Base-by-base conservation (phyloP, 30 jellyfish, hydroid and myxozoan genomes). In the Aurelia aurita region DNA sequence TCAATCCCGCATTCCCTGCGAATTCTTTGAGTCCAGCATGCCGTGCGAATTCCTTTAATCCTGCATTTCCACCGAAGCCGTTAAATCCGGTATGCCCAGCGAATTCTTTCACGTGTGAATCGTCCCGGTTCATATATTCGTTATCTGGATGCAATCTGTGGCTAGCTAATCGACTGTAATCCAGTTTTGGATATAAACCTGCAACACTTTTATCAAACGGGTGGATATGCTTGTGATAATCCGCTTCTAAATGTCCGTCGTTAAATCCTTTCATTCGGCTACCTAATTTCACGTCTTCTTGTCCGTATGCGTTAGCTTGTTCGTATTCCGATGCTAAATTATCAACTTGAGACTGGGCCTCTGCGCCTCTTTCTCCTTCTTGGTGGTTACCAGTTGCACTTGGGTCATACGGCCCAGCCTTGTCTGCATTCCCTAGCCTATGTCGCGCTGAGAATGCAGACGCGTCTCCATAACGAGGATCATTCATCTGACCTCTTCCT, bases 281-380 rank as follows among this genome's bases (percentile, higher is more conserved):
- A 0, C 89, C 66, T 11, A 61, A 43, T 15, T 47, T 74, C 16
- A 84, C 88, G 9, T 66, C 78, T 49, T 43, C 94, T 22, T 88
- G 85, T 20, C 79, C 79, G 57, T 58, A 31, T 32, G 61, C 78
- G 62, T 77, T 77, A 21, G 96, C 96, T 53, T 88, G 96, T 11
- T 76, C 91, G 46, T 88, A 88, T 55, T 88, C 96, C 22, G 96
- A 77, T 4, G 96, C 65, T 19, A 79, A 34, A 26, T 34, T 55
- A 49, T 88, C 92, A 58, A n/a, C 46, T 19, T 55, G 76, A 7
- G 94, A 19, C 58, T 69, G 86, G 3, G 69, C 31, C 47, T 75
- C 69, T 53, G 61, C 63, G 26, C 27, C 68, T 43, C 81, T 57
- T 15, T 28, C 79, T 26, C n/a, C 80, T 45, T 5, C 28, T n/a